Evolutionary conservation across 2,888 invertebrate species (phyloP).

Genomic region (Seira musarum): DNA sequence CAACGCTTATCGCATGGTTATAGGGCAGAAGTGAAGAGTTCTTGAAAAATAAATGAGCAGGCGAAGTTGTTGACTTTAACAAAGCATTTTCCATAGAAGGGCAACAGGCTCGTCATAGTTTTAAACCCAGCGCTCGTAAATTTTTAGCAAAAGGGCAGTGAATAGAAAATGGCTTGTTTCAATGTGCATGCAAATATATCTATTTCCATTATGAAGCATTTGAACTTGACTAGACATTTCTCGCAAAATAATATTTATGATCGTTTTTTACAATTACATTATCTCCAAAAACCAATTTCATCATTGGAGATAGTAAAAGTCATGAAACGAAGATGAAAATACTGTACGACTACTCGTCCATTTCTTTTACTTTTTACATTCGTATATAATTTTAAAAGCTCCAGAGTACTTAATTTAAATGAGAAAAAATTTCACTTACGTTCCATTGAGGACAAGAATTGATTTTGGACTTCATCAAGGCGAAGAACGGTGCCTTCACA

Average conservation of each 20-base stretch:
- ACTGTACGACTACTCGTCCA: no score
- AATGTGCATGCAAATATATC: not conserved
- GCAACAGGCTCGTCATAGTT: slow-evolving; percentile 25
- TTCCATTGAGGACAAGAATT: slow-evolving; percentile 88
- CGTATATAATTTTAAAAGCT: no score
- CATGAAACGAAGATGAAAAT: no score
- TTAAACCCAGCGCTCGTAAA: slow-evolving; percentile 31
- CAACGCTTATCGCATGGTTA: not conserved
- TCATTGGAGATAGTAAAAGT: no score
- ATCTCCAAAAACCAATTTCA: no score
- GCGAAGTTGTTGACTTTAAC: slow-evolving; percentile 30
- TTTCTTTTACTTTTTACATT: no score
- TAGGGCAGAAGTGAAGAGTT: not conserved
- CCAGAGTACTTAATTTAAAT: no score
- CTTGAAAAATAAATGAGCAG: slow-evolving; percentile 33
- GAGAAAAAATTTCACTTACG: slow-evolving; percentile 77
- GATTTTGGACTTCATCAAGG: slow-evolving; percentile 92
- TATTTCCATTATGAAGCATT: not conserved
- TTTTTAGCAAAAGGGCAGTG: slow-evolving; percentile 10
- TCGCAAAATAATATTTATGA: not conserved
- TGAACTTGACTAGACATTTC: not conserved
- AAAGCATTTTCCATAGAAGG: slow-evolving; percentile 51
- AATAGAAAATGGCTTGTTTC: not conserved
- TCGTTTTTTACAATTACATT: not conserved
- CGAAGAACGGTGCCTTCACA: slow-evolving; percentile 93